These are phyloP conservation scores for Diplosoma virens DNA, from an alignment of 23 tunicate genomes.

Conservation along the genomic window DNA sequence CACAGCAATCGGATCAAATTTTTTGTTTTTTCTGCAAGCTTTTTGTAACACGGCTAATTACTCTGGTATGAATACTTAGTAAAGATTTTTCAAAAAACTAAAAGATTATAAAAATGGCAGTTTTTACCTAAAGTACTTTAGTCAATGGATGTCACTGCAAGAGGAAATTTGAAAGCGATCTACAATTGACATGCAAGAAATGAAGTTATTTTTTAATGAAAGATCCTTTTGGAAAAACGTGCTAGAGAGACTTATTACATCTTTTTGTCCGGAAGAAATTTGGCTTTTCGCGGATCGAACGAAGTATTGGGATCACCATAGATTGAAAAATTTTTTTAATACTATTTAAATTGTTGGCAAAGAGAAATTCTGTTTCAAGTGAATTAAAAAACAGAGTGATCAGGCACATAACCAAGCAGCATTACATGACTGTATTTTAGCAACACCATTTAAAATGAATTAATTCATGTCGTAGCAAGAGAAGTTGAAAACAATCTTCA, in stretches of 20 bases:
- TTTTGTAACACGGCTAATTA: not conserved
- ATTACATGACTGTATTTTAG: not conserved
- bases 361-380: not conserved
- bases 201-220: not conserved
- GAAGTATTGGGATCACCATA: not conserved
- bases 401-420: not conserved
- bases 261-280: not conserved
- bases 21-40: not conserved
- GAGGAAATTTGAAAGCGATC: not conserved
- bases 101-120: not conserved
- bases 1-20: not conserved
- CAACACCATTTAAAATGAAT: not conserved
- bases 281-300: not conserved
- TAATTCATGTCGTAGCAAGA: not conserved
- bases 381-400: not conserved
- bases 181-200: not conserved
- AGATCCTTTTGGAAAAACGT: not conserved
- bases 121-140: not conserved
- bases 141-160: not conserved
- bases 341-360: not conserved
- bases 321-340: not conserved
- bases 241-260: not conserved
- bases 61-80: not conserved
- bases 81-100: not conserved
- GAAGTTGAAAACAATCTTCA: not conserved